A percentile compares a stretch with the other conserved stretches of the same genome.
Evolutionary conservation across 2,113 vertebrate species (phyloP).

Genomic region (Odontesthes bonariensis): DNA sequence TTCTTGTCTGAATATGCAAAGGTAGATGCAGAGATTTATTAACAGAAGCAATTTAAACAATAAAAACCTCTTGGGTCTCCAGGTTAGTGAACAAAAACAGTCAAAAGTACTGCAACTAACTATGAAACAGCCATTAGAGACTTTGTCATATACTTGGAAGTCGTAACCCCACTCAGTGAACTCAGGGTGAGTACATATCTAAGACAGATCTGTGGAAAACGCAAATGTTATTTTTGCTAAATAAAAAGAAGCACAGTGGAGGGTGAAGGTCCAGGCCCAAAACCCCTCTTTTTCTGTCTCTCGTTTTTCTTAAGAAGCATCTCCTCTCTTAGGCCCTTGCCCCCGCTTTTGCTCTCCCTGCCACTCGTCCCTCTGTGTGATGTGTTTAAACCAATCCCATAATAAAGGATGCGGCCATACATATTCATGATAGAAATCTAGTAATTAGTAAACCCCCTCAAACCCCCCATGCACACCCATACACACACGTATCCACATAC

Average conservation of each 20-base stretch:
- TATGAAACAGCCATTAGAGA: too few relatives aligned
- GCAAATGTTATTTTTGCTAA: constrained; percentile 38
- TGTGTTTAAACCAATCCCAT: constrained; percentile 83
- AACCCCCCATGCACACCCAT: constrained; percentile 44
- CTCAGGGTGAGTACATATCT: not conserved
- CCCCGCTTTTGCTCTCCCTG: constrained; percentile 59
- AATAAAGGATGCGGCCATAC: constrained; percentile 87
- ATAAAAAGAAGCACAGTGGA: constrained; percentile 46
- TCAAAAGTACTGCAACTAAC: too few relatives aligned
- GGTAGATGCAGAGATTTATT: not conserved
- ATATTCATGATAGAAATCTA: constrained; percentile 89
- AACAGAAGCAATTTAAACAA: not conserved
- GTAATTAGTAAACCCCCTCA: constrained; percentile 84
- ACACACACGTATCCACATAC: constrained; percentile 47
- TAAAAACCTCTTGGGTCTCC: too few relatives aligned
- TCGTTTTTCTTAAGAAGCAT: constrained; percentile 53
- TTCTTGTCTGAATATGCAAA: not conserved
- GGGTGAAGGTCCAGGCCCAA: constrained; percentile 49
- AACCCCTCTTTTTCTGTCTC: constrained; percentile 40
- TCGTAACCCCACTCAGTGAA: not conserved
- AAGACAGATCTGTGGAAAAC: constrained; percentile 11
- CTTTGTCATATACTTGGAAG: constrained; percentile 7
- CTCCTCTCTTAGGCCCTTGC: constrained; percentile 59
- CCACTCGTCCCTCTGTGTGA: constrained; percentile 78
- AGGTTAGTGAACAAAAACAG: too few relatives aligned